Conservation (phyloP, 2,888 invertebrate genomes). For the Liopterus haemorrhoidalis region DNA sequence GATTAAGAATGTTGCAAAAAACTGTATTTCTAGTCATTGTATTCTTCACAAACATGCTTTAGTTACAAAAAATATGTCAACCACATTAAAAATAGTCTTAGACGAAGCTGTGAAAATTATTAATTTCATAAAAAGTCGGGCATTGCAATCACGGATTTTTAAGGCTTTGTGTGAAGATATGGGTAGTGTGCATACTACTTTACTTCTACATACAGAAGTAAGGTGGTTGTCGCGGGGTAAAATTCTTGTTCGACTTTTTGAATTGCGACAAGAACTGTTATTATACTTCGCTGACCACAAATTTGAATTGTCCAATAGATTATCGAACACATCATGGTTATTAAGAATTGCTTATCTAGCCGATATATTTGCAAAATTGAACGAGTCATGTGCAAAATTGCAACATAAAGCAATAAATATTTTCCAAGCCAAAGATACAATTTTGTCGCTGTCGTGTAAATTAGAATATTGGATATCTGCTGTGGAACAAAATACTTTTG, state of each 20-base stretch:
- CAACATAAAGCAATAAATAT: neutral
- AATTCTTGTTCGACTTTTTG: slow-evolving; percentile 8
- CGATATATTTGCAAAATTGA: neutral
- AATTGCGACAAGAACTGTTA: slow-evolving; percentile 4
- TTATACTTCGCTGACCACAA: slow-evolving; percentile 1
- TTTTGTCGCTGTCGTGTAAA: neutral
- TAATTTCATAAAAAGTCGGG: slow-evolving; percentile 24
- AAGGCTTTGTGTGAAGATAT: slow-evolving; percentile 25
- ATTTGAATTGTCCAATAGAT: neutral
- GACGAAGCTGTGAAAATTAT: slow-evolving; percentile 21
- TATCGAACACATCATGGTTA: too few species aligned
- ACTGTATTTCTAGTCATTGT: slow-evolving; percentile 25
- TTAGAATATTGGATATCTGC: neutral
- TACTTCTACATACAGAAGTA: slow-evolving; percentile 25
- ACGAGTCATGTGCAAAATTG: neutral
- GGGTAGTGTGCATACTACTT: slow-evolving; percentile 21
- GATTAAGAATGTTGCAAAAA: slow-evolving; percentile 32
- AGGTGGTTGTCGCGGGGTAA: slow-evolving; percentile 15
- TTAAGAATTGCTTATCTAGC: neutral
- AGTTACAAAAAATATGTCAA: slow-evolving; percentile 28
- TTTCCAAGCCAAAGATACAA: neutral
- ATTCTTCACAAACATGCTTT: slow-evolving; percentile 29
- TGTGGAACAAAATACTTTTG: neutral
- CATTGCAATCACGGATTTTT: slow-evolving; percentile 27
- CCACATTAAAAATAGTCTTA: slow-evolving; percentile 20